Base-by-base conservation (phyloP, 2,888 invertebrate genomes). In the Steromphala cineraria region DNA sequence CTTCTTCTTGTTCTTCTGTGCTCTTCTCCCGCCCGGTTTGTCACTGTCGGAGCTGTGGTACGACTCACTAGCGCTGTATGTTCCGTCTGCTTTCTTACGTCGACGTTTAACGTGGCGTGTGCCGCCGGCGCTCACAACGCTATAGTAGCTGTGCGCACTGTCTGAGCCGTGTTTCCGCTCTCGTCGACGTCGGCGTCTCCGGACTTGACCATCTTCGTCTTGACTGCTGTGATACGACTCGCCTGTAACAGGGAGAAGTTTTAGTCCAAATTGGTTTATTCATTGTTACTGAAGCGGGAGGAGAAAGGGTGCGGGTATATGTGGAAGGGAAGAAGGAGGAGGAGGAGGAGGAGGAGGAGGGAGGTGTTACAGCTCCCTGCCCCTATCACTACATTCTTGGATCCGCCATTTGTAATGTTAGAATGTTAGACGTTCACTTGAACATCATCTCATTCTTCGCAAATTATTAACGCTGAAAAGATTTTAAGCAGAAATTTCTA, bases 91-190 rank as follows among this genome's bases (percentile, higher is more conserved):
- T 10, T 87, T 85, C 75, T 87, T 89, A 67, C 86, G 84, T 74
- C 87, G 83, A 17, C 92, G 86, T 56, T 86, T 86, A 1, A 92
- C 91, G 74, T 91, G 91, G 4, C 92, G 85, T 3, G 93, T 93
- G 0, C 93, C 93, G 17, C 93, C 93, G 3, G 85, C 93, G 81
- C 91, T 91, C 5, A 89, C 88, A 3, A 91, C 92, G 83, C 93
- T 90, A 80, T 88, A 90, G 82, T 92, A 93, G 84, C 92, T 92
- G 83, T 93, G 91, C 0, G 91, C 92, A 86, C 93, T 93, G 80
- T 89, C 90, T 8, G 86, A 84, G 13, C 87, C 89, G 81, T 93
- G 92, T 53, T 91, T 90, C 19, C 92, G 80, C 67, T 93, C 90
- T 74, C 93, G 83, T 7, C 93, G 87, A 40, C 93, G 84, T 4